These are phyloP conservation scores for Crematogaster levior DNA, from an alignment of 2,888 invertebrate genomes.

Conservation along the genomic window DNA sequence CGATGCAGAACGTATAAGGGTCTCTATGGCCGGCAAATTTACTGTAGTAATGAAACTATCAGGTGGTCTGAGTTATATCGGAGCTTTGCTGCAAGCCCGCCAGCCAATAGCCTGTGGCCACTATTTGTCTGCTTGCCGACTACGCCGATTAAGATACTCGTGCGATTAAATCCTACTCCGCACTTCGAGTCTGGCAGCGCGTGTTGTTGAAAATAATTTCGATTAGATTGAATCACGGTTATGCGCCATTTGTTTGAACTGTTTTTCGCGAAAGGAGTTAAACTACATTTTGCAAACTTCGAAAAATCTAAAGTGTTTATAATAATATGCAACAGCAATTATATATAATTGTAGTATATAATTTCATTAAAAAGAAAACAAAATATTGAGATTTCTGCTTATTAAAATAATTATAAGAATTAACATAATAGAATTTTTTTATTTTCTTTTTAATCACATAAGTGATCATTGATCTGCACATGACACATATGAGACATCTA, in stretches of 20 bases:
- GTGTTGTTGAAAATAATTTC: conserved; percentile 37
- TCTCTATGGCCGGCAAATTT: conserved; percentile 73
- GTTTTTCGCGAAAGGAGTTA: neutral
- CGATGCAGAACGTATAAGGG: conserved; percentile 69
- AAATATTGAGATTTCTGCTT: neutral
- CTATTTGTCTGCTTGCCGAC: conserved; percentile 80
- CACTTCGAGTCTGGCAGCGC: conserved; percentile 17
- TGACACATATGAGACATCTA: too few species aligned
- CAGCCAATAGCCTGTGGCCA: conserved; percentile 78
- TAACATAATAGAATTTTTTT: neutral
- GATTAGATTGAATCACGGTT: conserved; percentile 20
- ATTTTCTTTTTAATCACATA: neutral
- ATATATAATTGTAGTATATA: neutral
- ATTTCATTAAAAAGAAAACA: neutral
- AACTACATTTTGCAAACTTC: neutral
- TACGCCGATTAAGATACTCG: conserved; percentile 78
- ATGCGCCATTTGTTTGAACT: neutral
- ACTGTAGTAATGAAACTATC: conserved; percentile 81
- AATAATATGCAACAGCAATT: neutral
- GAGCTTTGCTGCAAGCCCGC: conserved; percentile 76
- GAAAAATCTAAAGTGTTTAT: neutral
- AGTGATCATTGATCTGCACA: neutral
- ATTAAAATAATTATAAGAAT: neutral
- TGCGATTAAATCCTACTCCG: conserved; percentile 75
- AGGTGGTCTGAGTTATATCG: conserved; percentile 79